Conservation (phyloP, 2,888 invertebrate genomes). For the Schizaphis graminum region DNA sequence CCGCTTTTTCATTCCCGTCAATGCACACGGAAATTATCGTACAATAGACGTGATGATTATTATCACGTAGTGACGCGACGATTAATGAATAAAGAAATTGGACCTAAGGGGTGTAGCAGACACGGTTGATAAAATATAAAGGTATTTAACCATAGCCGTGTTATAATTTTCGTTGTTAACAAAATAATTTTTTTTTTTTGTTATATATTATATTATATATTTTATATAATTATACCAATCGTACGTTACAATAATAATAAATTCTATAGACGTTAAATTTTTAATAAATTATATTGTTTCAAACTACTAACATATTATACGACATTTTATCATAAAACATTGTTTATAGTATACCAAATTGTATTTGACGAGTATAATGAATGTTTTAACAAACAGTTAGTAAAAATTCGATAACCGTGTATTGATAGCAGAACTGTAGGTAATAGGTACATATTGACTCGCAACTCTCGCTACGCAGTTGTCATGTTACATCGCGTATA, state of each 20-base stretch:
- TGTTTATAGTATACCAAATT: too few relatives aligned
- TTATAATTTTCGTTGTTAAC: too few relatives aligned
- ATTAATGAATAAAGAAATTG: not conserved
- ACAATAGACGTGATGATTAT: conserved; percentile 7
- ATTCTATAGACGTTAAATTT: not conserved
- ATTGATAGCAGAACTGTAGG: not conserved
- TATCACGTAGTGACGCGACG: not conserved
- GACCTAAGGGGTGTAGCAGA: not conserved
- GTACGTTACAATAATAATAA: not conserved
- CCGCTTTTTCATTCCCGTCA: conserved; percentile 1
- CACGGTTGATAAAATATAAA: not conserved
- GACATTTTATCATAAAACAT: not conserved
- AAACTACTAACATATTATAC: too few relatives aligned
- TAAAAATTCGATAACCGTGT: not conserved
- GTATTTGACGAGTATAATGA: not conserved
- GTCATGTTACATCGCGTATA: not conserved
- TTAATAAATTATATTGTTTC: too few relatives aligned
- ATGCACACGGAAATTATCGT: not conserved
- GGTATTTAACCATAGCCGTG: not conserved
- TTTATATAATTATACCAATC: not conserved
- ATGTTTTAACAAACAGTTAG: not conserved
- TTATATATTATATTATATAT: not conserved
- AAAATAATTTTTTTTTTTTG: not conserved
- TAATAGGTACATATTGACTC: not conserved
- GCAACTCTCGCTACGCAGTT: not conserved